These are phyloP conservation scores for Sylvilagus bachmani DNA, from an alignment of 2,113 vertebrate genomes.

Conservation along the genomic window DNA sequence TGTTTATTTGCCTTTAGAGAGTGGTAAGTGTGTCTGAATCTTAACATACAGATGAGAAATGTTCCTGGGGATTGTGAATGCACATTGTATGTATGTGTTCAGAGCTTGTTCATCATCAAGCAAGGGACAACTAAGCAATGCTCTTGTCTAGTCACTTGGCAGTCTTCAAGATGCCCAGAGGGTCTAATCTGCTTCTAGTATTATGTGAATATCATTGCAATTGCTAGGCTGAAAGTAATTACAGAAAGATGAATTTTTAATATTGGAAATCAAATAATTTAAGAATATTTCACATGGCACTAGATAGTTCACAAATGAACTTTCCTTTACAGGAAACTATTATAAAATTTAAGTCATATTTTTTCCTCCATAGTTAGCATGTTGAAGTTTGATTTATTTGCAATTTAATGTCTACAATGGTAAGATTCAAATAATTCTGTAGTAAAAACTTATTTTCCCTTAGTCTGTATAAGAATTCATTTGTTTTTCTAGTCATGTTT, in stretches of 20 bases:
- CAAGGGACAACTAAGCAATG: not conserved
- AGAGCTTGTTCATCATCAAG: not conserved
- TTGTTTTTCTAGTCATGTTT: not conserved
- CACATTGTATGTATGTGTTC: not conserved
- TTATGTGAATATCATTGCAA: not conserved
- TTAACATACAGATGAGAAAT: not conserved
- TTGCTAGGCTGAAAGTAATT: not conserved
- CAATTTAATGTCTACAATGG: not conserved
- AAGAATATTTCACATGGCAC: not conserved
- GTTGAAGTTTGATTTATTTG: not conserved
- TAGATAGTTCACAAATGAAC: not conserved
- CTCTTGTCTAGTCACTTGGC: not conserved
- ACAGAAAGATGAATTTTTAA: constrained; percentile 43
- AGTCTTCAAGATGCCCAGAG: not conserved
- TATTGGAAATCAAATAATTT: constrained; percentile 38
- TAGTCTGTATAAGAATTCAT: not conserved
- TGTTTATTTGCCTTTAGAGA: constrained; percentile 18
- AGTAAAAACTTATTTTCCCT: not conserved
- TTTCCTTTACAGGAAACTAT: not conserved
- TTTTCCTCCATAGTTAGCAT: not conserved
- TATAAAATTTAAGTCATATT: not conserved
- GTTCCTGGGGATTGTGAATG: not conserved
- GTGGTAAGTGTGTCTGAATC: not conserved
- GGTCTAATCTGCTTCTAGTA: not conserved
- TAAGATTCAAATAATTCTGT: not conserved